A percentile compares a stretch with the other conserved stretches of the same genome.
phyloP scores from a whole-genome alignment of 2,797 vertebrate genomes.

The Echiichthys vipera region DNA sequence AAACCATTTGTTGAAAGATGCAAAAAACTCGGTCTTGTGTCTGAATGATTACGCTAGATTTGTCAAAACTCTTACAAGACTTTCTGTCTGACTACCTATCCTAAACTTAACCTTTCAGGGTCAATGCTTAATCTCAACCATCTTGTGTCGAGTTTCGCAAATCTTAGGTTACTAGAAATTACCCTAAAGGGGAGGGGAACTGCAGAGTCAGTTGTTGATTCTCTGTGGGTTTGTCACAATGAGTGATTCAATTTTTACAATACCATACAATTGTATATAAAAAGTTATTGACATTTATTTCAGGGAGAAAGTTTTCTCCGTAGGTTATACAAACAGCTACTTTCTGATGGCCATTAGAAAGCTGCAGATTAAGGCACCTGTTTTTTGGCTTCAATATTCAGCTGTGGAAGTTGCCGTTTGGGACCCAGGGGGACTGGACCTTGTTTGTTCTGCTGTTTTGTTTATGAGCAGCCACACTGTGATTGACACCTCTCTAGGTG shows the following conservation, averaged over 20 bases:
- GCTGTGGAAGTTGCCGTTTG: neutral
- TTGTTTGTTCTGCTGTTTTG: conserved; percentile 61
- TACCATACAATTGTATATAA: neutral
- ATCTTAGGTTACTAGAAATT: too few species aligned
- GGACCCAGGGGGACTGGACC: conserved; percentile 33
- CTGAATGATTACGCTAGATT: too few species aligned
- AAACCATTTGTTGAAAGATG: too few species aligned
- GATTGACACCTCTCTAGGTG: conserved; percentile 79
- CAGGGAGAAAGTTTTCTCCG: neutral
- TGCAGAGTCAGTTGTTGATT: neutral
- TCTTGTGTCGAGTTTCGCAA: too few species aligned
- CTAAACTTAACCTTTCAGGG: too few species aligned
- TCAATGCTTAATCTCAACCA: too few species aligned
- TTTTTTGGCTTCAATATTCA: conserved; percentile 20
- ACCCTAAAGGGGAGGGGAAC: too few species aligned
- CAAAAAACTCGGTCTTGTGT: too few species aligned
- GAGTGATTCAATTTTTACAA: neutral
- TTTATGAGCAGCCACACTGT: conserved; percentile 70
- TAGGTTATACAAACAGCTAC: conserved; percentile 4
- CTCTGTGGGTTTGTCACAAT: neutral
- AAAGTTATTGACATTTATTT: too few species aligned
- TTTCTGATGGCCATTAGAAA: conserved; percentile 11
- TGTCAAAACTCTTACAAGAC: too few species aligned
- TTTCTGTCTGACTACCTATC: too few species aligned
- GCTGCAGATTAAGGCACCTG: conserved; percentile 5